These are phyloP conservation scores for Nymphalis io DNA, from an alignment of 1,140 invertebrate species.

Conservation along the genomic window DNA sequence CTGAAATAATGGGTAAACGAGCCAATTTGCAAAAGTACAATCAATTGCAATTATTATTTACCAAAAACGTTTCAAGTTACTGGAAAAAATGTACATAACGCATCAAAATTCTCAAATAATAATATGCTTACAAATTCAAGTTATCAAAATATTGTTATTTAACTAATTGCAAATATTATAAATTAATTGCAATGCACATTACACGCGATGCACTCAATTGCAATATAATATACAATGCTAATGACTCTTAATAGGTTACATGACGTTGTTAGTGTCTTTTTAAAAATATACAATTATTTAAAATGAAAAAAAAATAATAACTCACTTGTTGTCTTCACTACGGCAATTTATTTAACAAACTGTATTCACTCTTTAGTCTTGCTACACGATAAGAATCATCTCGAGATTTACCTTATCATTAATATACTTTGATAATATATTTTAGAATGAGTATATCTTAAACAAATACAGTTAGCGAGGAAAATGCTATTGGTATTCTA, in stretches of 20 bases:
- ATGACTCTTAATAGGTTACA: background rate
- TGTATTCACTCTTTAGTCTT: constrained; percentile 34
- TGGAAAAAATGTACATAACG: too few species aligned
- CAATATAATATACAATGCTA: too few species aligned
- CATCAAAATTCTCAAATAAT: too few species aligned
- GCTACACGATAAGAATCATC: constrained; percentile 55
- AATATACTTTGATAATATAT: constrained; percentile 27
- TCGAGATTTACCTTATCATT: constrained; percentile 51
- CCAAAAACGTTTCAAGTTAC: too few species aligned
- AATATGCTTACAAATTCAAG: too few species aligned
- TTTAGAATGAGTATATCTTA: constrained; percentile 13
- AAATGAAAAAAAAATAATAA: constrained; percentile 6
- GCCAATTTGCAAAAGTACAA: too few species aligned
- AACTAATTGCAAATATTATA: too few species aligned
- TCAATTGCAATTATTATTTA: too few species aligned
- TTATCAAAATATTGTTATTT: too few species aligned
- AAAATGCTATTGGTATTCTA: background rate
- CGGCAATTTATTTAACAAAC: constrained; percentile 42
- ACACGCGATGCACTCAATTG: too few species aligned
- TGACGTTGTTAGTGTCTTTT: background rate
- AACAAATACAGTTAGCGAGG: constrained; percentile 7
- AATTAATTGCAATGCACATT: too few species aligned
- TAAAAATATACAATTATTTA: background rate
- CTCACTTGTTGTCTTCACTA: constrained; percentile 47
- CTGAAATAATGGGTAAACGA: too few species aligned